Conservation (phyloP, 2,888 invertebrate genomes). For the Drosophila koepferae region DNA sequence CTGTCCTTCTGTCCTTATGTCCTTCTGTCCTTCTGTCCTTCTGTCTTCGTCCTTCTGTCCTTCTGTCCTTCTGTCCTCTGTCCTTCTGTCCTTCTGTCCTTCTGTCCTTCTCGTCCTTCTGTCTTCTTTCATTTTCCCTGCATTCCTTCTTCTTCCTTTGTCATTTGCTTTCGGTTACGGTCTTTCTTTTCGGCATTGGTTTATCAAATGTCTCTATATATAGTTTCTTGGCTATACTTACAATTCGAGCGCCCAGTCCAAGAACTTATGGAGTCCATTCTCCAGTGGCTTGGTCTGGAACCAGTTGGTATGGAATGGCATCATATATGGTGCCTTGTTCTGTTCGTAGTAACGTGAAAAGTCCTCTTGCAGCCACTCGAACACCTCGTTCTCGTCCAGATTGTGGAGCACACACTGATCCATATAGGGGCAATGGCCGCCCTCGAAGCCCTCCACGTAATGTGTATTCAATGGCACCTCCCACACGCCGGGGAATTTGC, state of each 20-base stretch:
- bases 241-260: slow-evolving; percentile 92
- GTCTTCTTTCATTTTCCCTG: too few species aligned
- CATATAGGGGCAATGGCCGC: slow-evolving; percentile 96
- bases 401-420: slow-evolving; percentile 97
- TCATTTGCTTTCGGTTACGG: too few species aligned
- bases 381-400: slow-evolving; percentile 91
- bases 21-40: too few species aligned
- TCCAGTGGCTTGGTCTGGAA: slow-evolving; percentile 95
- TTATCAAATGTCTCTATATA: too few species aligned
- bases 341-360: slow-evolving; percentile 94
- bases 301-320: slow-evolving; percentile 99
- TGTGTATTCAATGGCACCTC: slow-evolving; percentile 96
- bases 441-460: slow-evolving; percentile 94
- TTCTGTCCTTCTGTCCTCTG: too few species aligned
- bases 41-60: too few species aligned
- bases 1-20: too few species aligned
- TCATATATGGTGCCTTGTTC: slow-evolving; percentile 96
- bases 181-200: too few species aligned
- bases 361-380: slow-evolving; percentile 96
- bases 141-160: too few species aligned
- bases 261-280: slow-evolving; percentile 92
- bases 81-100: too few species aligned
- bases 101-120: too few species aligned
- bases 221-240: slow-evolving; percentile 85
- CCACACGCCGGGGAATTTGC: slow-evolving; percentile 97